Base-by-base conservation (phyloP, 1,140 invertebrate genomes). In the Drosophila pachea region DNA sequence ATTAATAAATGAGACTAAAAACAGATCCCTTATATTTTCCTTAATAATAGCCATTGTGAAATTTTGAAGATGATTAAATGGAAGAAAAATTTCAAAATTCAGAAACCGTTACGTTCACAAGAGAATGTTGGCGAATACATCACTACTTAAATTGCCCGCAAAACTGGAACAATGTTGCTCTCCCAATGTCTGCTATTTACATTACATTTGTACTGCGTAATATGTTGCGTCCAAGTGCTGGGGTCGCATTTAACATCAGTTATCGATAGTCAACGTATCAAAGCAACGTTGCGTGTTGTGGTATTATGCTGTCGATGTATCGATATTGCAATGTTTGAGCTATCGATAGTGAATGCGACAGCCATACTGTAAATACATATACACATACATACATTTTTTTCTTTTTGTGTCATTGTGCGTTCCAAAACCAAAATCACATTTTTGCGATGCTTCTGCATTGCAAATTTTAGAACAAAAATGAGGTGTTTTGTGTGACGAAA, bases 311-410 rank as follows among this genome's bases (percentile, higher is more conserved):
- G 8, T 14, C 4, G 5, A 8, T 40, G 45, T 60, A 36, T 32
- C 38, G 54, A 45, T 56, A 32, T 45, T 9, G 7, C 11, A 47
- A 22, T 22, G 22, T 22, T 22, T 22, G 22, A 6, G 11, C 9
- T 67, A 67, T 62, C 65, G 65, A 62, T 68, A 48, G 7, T 29
- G 12, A 55, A 42, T 11, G 54, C 42, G 49, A 71, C 68, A 53
- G 68, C 68, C 68, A 71, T 71, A 71, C 68, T 71, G 63, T 70
- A 66, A 70, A 70, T 70, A 70, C 62, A 69, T 65, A 69, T 69
- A 69, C 65, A 68, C 55, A 71, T 60, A 66, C 55, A 71, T 60
- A 66, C 64, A 66, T 60, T 71, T 71, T 70, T 70, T 70, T 70
- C 68, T 65, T 70, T 70, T 70, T 70, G 68, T 70, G 68, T 70